These are phyloP conservation scores for Gari tellinella DNA, from an alignment of 2,888 invertebrate genomes.

Conservation along the genomic window DNA sequence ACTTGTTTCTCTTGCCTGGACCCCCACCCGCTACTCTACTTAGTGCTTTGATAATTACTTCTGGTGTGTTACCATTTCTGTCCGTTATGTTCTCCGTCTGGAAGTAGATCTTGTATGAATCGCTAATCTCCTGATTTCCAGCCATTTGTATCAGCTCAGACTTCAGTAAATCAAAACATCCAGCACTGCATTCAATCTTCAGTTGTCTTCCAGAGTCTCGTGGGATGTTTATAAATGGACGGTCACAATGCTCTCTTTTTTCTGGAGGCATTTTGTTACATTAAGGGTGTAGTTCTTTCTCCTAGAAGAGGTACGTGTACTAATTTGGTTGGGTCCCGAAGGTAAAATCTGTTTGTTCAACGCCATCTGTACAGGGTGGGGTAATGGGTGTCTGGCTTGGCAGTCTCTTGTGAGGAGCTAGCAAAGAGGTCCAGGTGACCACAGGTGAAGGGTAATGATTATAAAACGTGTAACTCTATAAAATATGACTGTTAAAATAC, in stretches of 20 bases:
- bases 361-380: too few species aligned
- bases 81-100: neutral
- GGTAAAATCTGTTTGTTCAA: too few species aligned
- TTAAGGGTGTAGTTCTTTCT: neutral
- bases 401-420: too few species aligned
- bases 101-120: neutral
- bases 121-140: neutral
- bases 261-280: neutral
- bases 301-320: too few species aligned
- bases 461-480: too few species aligned
- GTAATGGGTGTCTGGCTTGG: too few species aligned
- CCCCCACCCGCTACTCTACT: neutral
- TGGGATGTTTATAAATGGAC: slow-evolving; percentile 1
- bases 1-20: neutral
- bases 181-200: slow-evolving; percentile 1
- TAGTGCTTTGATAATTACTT: neutral
- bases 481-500: too few species aligned
- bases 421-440: too few species aligned
- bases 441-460: too few species aligned
- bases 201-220: neutral
- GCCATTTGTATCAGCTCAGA: neutral
- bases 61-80: neutral
- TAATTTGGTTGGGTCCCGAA: too few species aligned
- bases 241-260: slow-evolving; percentile 1
- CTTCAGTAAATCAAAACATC: slow-evolving; percentile 1